Conservation (phyloP, 1,140 invertebrate genomes). For the Ptiloglossa arizonensis region DNA sequence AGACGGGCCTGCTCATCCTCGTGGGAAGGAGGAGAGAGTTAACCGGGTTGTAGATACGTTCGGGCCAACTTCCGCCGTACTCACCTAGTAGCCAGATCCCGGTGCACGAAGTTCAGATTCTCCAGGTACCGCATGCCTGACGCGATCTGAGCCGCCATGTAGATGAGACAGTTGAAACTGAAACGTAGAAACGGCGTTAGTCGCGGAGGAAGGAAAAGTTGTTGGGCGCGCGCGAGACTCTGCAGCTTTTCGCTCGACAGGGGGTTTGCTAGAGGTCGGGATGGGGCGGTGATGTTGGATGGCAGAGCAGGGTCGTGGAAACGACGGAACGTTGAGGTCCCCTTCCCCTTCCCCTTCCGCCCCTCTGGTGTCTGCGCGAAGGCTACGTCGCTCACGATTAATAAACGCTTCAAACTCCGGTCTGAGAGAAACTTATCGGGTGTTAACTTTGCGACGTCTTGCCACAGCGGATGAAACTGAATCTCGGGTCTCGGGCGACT, state of each 20-base stretch:
- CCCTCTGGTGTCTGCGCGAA: conserved; percentile 1
- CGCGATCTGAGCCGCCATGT: conserved; percentile 92
- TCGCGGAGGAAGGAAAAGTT: conserved; percentile 51
- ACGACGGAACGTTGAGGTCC: conserved; percentile 4
- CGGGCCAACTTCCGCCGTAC: conserved; percentile 58
- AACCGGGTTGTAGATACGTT: conserved; percentile 52
- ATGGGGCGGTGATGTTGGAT: too few relatives aligned
- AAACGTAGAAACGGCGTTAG: conserved; percentile 69
- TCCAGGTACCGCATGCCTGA: conserved; percentile 93
- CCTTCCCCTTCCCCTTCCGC: too few relatives aligned
- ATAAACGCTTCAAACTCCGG: conserved; percentile 64
- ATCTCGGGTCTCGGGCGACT: conserved; percentile 30
- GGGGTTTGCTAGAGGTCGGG: not conserved
- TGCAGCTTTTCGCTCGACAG: not conserved
- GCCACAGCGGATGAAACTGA: conserved; percentile 58
- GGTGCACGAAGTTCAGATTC: conserved; percentile 90
- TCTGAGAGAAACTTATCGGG: conserved; percentile 58
- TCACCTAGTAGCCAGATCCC: conserved; percentile 90
- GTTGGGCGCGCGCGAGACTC: conserved; percentile 11
- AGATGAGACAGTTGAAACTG: conserved; percentile 90
- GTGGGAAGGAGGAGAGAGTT: conserved; percentile 47
- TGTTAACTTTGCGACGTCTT: conserved; percentile 56
- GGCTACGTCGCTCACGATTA: conserved; percentile 59
- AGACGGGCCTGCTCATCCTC: conserved; percentile 56
- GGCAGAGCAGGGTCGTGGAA: not conserved